Evolutionary conservation across 1,140 invertebrate species (phyloP), one percentile per base, ranked within the genome.

Genomic region (Euborellia annulipes): DNA sequence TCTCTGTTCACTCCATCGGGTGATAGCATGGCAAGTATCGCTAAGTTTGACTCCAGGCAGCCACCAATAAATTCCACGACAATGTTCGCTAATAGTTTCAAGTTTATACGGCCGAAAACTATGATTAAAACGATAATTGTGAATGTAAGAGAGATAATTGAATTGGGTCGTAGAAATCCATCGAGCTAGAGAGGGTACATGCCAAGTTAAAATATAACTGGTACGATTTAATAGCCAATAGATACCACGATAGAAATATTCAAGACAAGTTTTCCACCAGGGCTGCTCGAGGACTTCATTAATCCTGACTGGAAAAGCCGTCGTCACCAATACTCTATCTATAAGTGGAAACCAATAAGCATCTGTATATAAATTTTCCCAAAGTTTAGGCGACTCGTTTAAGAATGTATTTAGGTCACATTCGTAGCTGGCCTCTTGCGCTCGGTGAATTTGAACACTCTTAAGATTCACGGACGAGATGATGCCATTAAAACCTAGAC

Each of bases 321-420:
- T 22, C 1, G 36, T 44, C 11, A 48, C 23, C 3, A 48, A 32
- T 14, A 43, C 41, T 39, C 30, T 48, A 30, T 48, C 34, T 9
- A 48, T 21, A 22, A 48, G 41, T 3, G 47, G 47, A 44, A 36
- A 48, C 47, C 47, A 48, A 38, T 45, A 30, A n/a, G 43, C 8
- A 39, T 44, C 14, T 20, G 22, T 21, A 27, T 43, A 48, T 11
- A 48, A 19, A 18, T 21, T 36, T 7, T 43, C 30, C 13, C 19
- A 39, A 18, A 48, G 22, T 8, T 44, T 19, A 8, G 34, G 30
- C 17, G 34, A 38, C 13, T 48, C 36, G 13, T 39, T 34, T 14
- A 40, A 13, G 8, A 48, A 21, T 7, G 43, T 36, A 44, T 38
- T 18, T 11, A 44, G 8, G 18, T 30, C 11, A 39, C 34, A 43